Percentiles rank a stretch among this genome's conserved stretches.
These are phyloP conservation scores for Hyles lineata DNA, from an alignment of 2,888 invertebrate genomes.

Conservation along the genomic window DNA sequence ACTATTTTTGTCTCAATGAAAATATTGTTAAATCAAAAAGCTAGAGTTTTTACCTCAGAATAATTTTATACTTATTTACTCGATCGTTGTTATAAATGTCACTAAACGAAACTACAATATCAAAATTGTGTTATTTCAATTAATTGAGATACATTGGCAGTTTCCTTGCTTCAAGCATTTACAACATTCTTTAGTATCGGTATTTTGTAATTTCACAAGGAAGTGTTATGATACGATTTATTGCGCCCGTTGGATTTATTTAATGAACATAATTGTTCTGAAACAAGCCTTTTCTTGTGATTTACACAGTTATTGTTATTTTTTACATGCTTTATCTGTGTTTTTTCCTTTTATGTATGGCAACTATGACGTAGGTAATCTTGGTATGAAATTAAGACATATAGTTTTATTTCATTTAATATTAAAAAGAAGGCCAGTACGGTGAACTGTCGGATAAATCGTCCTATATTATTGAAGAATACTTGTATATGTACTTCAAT, in stretches of 20 bases:
- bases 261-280: slow-evolving; percentile 13
- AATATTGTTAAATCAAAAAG: no score
- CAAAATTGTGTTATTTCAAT: not conserved
- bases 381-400: no score
- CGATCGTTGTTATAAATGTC: no score
- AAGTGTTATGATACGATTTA: slow-evolving; percentile 6
- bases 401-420: no score
- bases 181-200: slow-evolving; percentile 5
- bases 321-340: not conserved
- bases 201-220: slow-evolving; percentile 19
- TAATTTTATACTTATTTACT: not conserved
- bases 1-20: no score
- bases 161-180: slow-evolving; percentile 4
- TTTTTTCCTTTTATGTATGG: not conserved
- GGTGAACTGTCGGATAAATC: no score
- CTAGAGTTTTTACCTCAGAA: no score
- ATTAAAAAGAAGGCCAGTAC: no score
- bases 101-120: not conserved
- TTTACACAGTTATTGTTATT: not conserved
- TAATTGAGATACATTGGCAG: slow-evolving; percentile 19
- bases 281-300: not conserved
- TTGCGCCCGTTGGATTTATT: not conserved
- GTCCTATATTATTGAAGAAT: no score
- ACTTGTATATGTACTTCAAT: no score
- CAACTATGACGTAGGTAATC: no score